Base-by-base conservation (phyloP, 2,797 vertebrate genomes). In the Gymnoscopelus braueri region DNA sequence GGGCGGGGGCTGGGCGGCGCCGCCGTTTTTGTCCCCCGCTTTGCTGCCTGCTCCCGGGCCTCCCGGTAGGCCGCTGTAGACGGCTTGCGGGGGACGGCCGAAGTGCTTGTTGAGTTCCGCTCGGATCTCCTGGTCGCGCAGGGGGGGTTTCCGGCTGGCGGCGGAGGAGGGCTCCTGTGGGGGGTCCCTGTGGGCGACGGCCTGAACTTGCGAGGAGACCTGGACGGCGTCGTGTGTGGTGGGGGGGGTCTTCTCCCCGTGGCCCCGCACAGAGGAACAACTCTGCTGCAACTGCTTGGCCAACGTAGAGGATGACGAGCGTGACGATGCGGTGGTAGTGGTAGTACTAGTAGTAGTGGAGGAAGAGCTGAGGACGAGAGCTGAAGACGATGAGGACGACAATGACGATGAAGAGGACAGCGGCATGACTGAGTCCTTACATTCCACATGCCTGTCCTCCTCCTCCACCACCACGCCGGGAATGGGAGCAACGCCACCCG, bases 51-150 rank as follows among this genome's bases (percentile, higher is more conserved):
- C 29, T 24, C 12, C 77, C 59, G 65, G 54, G 80, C 85, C 81
- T 55, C 89, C 68, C 84, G 80, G 67, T 89, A 66, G 69, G 84
- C 95, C 92, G 74, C 91, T 95, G 90, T 94, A 96, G 88, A 98
- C 93, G 90, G 96, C 96, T 91, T 95, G 90, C 81, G 94, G 92
- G 79, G 96, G 96, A 90, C 93, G 93, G 84, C 98, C 98, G 95
- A 99, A 99, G 94, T 99, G 98, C 94, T 98, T 98, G 89, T 98
- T 98, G 89, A 99, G 97, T 93, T 99, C 97, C 29, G 95, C 97
- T 87, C 97, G 93, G 90, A 99, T 98, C 88, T 99, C 96, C 93
- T 97, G 96, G 94, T 99, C 97, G 78, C 95, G 90, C 82, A 98
- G 94, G 90, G 93, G 95, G 90, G 93, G 95, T 94, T 97, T 98